Evolutionary conservation across 2,797 vertebrate genomes (phyloP), one percentile per base, ranked within the genome.

Genomic region (Mycteria americana): DNA sequence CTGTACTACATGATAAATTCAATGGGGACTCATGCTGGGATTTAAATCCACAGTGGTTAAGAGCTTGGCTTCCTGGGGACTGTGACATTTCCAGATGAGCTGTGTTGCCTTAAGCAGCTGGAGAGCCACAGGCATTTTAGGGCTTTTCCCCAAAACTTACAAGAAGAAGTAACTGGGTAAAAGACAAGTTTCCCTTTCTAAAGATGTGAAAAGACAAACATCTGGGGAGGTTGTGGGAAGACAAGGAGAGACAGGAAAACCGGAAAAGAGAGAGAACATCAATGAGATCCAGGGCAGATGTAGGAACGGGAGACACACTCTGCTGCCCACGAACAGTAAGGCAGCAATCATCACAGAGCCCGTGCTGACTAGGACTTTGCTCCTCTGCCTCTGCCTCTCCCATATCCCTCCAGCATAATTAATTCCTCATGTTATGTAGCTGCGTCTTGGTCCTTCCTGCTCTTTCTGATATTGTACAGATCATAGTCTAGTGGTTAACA

Each of bases 401-500:
- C 0, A 2, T 67, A 79, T 56, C 12, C 31, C 17, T 75, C 48
- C 77, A 59, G 15, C 2, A 4, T 67, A 91, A 93, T 91, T 53
- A 64, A 56, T 92, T 96, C 80, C 77, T 91, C 60, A 50, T 89
- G 83, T 74, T 92, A n/a, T 13, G 14, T 69, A 86, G 65, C 37
- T 86, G 69, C 39, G 53, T 82, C 25, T 81, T 63, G 35, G 70
- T 94, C 67, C 83, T 90, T 90, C 48, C 63, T 90, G 64, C 56
- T 90, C 67, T 45, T 75, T 63, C 56, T 92, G 63, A 69, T 93
- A 67, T 51, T 85, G 74, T 54, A 63, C 93, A 95, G 74, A 93
- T 76, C 76, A 80, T 14, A 75, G 85, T 24, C 82, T 83, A 35
- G 93, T 54, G 70, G 48, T 95, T 95, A 94, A 96, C 84, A 43